These are phyloP conservation scores for Apeltes quadracus DNA, from an alignment of 2,113 vertebrate genomes.

Conservation along the genomic window DNA sequence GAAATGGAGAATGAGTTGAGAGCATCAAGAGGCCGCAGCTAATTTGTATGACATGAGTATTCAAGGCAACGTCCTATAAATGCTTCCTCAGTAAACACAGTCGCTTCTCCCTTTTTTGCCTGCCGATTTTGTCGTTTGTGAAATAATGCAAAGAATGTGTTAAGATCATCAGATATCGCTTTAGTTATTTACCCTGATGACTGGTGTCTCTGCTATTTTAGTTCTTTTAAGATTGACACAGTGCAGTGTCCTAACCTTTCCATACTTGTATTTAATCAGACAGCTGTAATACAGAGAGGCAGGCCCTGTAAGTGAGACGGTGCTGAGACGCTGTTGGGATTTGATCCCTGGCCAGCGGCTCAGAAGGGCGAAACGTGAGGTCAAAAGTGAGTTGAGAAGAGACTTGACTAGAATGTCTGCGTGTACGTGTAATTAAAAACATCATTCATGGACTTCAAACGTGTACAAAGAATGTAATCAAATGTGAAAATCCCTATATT, in stretches of 20 bases:
- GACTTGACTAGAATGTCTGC: no score
- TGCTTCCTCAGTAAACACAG: not conserved
- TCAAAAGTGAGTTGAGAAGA: no score
- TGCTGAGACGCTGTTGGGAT: conserved; percentile 21
- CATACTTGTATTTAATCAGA: conserved; percentile 15
- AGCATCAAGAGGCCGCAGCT: not conserved
- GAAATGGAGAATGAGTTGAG: conserved; percentile 30
- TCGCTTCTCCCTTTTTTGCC: not conserved
- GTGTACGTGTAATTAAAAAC: not conserved
- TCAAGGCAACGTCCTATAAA: not conserved
- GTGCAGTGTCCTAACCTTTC: conserved; percentile 21
- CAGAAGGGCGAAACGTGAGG: no score
- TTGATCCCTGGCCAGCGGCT: conserved; percentile 11
- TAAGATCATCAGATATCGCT: not conserved
- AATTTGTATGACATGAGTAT: not conserved
- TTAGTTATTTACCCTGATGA: conserved; percentile 1
- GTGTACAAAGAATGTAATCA: not conserved
- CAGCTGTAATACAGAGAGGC: conserved; percentile 24
- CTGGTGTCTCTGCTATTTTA: not conserved
- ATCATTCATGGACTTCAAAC: not conserved
- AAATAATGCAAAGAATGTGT: not conserved
- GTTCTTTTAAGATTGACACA: conserved; percentile 13
- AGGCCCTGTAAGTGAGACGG: conserved; percentile 25
- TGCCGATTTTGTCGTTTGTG: not conserved
- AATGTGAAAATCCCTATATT: not conserved